These are phyloP conservation scores for Helicolenus hilgendorfi DNA, from an alignment of 2,797 vertebrate species.

Conservation along the genomic window DNA sequence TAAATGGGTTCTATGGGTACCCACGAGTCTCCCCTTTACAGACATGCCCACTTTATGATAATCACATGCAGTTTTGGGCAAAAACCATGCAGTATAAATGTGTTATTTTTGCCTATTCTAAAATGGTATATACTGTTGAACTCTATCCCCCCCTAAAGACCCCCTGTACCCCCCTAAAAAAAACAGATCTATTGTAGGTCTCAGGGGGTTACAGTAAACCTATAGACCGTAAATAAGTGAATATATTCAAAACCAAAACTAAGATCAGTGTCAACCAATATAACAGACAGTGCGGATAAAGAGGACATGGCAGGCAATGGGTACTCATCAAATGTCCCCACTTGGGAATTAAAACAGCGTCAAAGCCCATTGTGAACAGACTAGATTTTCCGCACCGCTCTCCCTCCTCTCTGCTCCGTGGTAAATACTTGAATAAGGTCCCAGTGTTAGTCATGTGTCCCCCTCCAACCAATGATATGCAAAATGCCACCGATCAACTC, in stretches of 20 bases:
- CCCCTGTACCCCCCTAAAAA: too few species aligned
- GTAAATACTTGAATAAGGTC: conserved; percentile 74
- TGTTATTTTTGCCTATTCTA: too few species aligned
- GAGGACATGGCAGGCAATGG: background rate
- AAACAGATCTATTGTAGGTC: too few species aligned
- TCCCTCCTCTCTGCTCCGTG: conserved; percentile 31
- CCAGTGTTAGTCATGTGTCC: conserved; percentile 70
- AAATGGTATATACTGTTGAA: too few species aligned
- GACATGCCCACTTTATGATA: too few species aligned
- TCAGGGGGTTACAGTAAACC: background rate
- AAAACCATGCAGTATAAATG: too few species aligned
- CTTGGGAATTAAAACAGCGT: conserved; percentile 55
- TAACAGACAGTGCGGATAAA: background rate
- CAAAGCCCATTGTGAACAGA: conserved; percentile 46
- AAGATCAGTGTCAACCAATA: background rate
- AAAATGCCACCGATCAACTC: conserved; percentile 79
- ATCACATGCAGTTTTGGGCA: too few species aligned
- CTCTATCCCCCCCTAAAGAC: too few species aligned
- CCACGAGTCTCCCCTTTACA: too few species aligned
- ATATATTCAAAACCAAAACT: background rate
- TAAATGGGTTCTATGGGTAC: too few species aligned
- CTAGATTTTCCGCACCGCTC: conserved; percentile 42
- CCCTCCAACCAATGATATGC: conserved; percentile 76
- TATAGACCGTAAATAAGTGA: background rate
- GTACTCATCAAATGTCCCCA: conserved; percentile 19